These are phyloP conservation scores for Plotosus lineatus DNA, from an alignment of 2,113 vertebrate species.

Conservation along the genomic window DNA sequence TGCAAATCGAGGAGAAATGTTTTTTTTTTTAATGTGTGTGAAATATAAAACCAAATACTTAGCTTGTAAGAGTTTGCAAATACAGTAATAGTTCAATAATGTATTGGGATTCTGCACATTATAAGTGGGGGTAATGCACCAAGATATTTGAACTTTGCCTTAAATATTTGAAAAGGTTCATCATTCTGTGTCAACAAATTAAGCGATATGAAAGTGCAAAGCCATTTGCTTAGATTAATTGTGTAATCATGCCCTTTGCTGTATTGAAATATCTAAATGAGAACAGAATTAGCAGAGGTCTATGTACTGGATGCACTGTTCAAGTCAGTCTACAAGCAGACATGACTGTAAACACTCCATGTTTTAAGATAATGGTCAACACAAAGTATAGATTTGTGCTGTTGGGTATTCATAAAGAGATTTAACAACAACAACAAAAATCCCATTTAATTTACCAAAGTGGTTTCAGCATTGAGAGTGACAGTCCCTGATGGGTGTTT, in stretches of 20 bases:
- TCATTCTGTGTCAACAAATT: conserved; percentile 9
- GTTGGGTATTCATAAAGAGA: not conserved
- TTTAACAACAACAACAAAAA: not conserved
- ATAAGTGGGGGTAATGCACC: not conserved
- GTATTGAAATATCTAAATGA: not conserved
- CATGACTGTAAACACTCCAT: not conserved
- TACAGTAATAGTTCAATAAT: not conserved
- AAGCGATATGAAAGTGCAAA: conserved; percentile 17
- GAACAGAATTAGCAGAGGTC: not conserved
- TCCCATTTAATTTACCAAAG: too few species aligned
- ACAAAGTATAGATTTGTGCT: not conserved
- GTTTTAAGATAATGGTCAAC: not conserved
- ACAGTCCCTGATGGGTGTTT: not conserved
- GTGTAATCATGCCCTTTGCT: not conserved
- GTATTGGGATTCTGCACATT: not conserved
- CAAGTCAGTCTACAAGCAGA: not conserved
- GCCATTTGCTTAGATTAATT: not conserved
- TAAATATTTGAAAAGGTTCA: not conserved
- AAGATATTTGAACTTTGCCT: conserved; percentile 27
- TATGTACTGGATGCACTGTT: not conserved
- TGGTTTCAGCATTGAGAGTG: not conserved
- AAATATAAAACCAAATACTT: not conserved
- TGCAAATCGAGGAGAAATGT: not conserved
- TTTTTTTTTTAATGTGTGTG: not conserved
- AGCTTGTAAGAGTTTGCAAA: not conserved